Percentiles rank a stretch among this genome's conserved stretches.
phyloP scores from a whole-genome alignment of 1,140 invertebrate species.

The Euura lappo region DNA sequence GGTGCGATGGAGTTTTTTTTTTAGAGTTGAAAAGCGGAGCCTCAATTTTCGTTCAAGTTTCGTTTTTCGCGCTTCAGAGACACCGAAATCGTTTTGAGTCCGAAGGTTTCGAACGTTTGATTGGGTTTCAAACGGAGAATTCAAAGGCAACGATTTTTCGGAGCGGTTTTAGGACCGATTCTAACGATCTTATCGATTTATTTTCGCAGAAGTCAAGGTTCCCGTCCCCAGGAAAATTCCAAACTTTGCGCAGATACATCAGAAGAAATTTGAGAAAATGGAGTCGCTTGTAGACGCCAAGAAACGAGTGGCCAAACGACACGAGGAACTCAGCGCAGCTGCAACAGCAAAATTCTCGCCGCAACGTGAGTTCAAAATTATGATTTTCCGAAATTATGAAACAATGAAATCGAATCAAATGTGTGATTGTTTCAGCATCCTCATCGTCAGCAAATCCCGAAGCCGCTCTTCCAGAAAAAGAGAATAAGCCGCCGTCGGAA shows the following conservation, averaged over 20 bases:
- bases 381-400: too few relatives aligned
- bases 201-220: slow-evolving; percentile 32
- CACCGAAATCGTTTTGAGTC: neutral
- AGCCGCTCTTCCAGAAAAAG: too few relatives aligned
- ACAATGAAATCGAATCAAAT: too few relatives aligned
- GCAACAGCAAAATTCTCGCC: slow-evolving; percentile 1
- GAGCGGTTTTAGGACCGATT: too few relatives aligned
- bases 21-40: too few relatives aligned
- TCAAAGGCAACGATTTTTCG: too few relatives aligned
- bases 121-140: too few relatives aligned
- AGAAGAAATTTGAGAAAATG: slow-evolving; percentile 68
- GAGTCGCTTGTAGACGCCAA: slow-evolving; percentile 67
- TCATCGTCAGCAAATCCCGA: too few relatives aligned
- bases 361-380: neutral
- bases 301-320: slow-evolving; percentile 58
- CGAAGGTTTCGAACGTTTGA: neutral
- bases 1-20: slow-evolving; percentile 21
- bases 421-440: too few relatives aligned
- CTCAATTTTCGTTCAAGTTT: too few relatives aligned
- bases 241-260: slow-evolving; percentile 69
- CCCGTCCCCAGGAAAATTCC: slow-evolving; percentile 61
- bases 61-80: too few relatives aligned
- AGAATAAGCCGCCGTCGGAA: neutral
- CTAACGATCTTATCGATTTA: neutral
- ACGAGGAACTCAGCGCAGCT: slow-evolving; percentile 30